Percentiles rank a stretch among this genome's conserved stretches.
These are phyloP conservation scores for Sitta europaea DNA, from an alignment of 2,113 vertebrate species.

Conservation along the genomic window DNA sequence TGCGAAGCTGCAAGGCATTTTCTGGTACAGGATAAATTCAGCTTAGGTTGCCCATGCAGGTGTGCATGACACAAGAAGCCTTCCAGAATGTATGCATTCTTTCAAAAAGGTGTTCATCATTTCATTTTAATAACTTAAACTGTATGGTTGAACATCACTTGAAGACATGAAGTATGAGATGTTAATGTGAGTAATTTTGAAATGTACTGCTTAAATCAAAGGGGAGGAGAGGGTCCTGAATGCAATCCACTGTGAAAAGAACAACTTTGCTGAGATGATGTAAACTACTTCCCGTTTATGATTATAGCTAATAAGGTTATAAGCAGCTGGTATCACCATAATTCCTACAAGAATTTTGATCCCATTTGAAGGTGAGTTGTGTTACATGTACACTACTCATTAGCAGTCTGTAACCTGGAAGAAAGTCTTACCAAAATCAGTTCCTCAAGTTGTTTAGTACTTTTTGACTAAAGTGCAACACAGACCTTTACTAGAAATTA, in stretches of 20 bases:
- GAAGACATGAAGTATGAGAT: not conserved
- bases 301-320: not conserved
- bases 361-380: not conserved
- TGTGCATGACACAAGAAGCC: not conserved
- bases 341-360: not conserved
- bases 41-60: not conserved
- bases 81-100: not conserved
- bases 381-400: not conserved
- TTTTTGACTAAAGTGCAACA: not conserved
- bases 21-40: constrained; percentile 18
- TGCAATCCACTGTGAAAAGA: not conserved
- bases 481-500: not conserved
- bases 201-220: not conserved
- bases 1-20: not conserved
- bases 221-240: not conserved
- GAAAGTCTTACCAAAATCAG: not conserved
- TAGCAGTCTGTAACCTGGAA: not conserved
- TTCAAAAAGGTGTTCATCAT: not conserved
- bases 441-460: not conserved
- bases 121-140: not conserved
- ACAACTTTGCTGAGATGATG: not conserved
- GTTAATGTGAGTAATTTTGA: not conserved
- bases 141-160: not conserved
- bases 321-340: not conserved
- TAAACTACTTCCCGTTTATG: not conserved